Conservation (phyloP, 2,797 vertebrate genomes). For the Ctenochaetus hawaiiensis region DNA sequence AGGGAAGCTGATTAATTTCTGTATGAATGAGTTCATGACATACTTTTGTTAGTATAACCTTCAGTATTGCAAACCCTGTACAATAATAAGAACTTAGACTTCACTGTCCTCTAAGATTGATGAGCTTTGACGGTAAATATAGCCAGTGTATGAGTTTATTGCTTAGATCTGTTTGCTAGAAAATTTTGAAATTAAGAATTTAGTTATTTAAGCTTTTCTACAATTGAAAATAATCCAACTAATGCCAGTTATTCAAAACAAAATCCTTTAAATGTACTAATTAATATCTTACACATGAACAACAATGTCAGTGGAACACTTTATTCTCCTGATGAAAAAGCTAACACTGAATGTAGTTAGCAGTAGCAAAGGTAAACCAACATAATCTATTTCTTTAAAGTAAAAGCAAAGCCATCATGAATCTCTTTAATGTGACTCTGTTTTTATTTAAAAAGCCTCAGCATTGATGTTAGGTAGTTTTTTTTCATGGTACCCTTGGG, state of each 20-base stretch:
- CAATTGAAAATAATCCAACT: not conserved
- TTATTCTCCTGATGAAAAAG: not conserved
- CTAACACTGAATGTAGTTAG: not conserved
- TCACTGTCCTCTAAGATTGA: not conserved
- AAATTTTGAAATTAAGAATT: not conserved
- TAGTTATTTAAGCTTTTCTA: not conserved
- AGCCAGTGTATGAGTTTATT: not conserved
- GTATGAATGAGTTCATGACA: not conserved
- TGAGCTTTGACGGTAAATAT: not conserved
- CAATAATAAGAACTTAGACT: not conserved
- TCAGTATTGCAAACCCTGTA: not conserved
- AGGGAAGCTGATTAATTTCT: not conserved
- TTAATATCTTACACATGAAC: not conserved
- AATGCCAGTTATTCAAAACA: not conserved
- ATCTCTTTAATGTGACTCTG: too few species aligned
- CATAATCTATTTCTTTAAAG: not conserved
- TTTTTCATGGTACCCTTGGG: not conserved
- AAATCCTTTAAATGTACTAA: not conserved
- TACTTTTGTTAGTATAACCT: not conserved
- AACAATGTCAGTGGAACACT: not conserved
- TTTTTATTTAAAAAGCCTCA: not conserved
- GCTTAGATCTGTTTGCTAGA: too few species aligned
- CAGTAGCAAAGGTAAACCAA: not conserved
- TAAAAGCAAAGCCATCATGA: not conserved
- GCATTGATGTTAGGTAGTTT: fast-evolving